Base-by-base conservation (phyloP, 2,888 invertebrate genomes). In the Drosophila aldrichi region DNA sequence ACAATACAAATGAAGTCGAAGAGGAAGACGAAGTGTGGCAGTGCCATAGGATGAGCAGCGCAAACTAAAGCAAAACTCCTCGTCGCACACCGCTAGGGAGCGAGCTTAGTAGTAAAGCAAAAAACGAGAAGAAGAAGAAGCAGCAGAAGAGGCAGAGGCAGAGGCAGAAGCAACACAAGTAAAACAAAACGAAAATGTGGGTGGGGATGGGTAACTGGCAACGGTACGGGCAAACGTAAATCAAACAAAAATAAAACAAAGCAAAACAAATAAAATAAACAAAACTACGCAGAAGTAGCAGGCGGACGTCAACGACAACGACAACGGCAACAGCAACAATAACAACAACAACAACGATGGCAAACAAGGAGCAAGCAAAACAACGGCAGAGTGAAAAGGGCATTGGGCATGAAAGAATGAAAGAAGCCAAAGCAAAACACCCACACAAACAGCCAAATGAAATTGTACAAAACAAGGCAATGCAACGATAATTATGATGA, bases 211-310 rank as follows among this genome's bases (percentile, higher is more conserved):
- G 4, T 66, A 58, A 60, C 70, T 73, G 70, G 70, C 68, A 60
- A 65, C 81, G 70, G 78, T 67, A 64, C 69, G 74, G 67, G 72
- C 82, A 88, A 85, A 88, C 86, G 88, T 85, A 83, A 83, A 83
- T 83, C 83, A 83, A 83, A 83, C 83, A 83, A 83, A 83, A 83
- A 83, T 82, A 83, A 88, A 80, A 80, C 88, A 83, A 87, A 83
- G 87, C 83, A 82, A 88, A 84, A 89, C 89, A 84, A 87, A 84
- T 84, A 84, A 82, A 88, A 84, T 89, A 83, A 89, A 84, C 84
- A 89, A 81, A 84, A 89, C 89, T 87, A 89, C 79, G 84, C 76
- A 86, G 70, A 83, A 88, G 89, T 84, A 75, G 81, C 78, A 74
- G 79, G 83, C 83, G 79, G 84, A 82, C 82, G 82, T 83, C 78